Evolutionary conservation across 2,113 vertebrate genomes (phyloP), one percentile per base, ranked within the genome.

Genomic region (Phodopus roborovskii): DNA sequence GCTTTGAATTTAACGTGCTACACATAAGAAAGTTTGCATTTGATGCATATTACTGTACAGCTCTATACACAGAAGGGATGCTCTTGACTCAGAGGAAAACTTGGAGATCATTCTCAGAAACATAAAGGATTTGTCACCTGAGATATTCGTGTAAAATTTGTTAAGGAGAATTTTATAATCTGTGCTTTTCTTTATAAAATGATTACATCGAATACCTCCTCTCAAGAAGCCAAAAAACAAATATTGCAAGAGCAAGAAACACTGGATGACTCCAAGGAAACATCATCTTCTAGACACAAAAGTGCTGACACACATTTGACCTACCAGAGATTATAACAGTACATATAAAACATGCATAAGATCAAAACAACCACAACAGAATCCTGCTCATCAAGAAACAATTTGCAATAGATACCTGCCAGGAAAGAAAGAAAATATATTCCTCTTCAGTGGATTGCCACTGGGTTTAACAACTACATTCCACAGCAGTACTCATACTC

Each of bases 91-190:
- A n/a, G 33, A 58, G 48, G 95, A 87, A 91, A 56, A 42, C 0
- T 12, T 50, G 42, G n/a, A 28, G 1, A 0, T 36, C 26, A 79
- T 78, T 62, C 7, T 60, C 64, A 56, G 74, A 92, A 94, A 88
- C 50, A 73, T n/a, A 64, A 70, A 93, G 60, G 73, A 15, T 88
- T 48, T 96, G 5, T 56, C 89, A 88, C 60, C 81, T 94, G 81
- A 91, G 20, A 91, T 87, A 60, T 94, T 62, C 81, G 64, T 81
- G 42, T 92, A 96, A 12, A 48, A 70, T 15, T 88, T n/a, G 7
- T 48, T 87, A 92, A 84, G 68, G 64, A 58, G 4, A 70, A 11
- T 94, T 90, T 96, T 79, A 53, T 77, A 45, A 90, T 33, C n/a
- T 90, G 0, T 75, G 87, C 78, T 85, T 75, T 96, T 90, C 45